A percentile compares a stretch with the other conserved stretches of the same genome.
phyloP scores from a whole-genome alignment of 2,797 vertebrate genomes.

The Xenopus petersii region DNA sequence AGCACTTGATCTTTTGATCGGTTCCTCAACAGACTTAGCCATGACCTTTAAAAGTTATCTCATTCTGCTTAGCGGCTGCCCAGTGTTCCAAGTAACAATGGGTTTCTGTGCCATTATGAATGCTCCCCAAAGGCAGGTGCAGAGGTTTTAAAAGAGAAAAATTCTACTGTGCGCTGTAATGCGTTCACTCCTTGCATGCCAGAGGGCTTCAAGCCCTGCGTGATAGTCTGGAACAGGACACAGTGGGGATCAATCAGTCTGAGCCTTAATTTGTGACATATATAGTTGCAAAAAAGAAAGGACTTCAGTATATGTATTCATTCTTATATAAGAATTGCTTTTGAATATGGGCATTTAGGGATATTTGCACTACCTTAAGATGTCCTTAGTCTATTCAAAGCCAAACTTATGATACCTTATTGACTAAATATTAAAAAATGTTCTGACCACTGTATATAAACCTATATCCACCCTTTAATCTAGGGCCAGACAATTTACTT shows the following conservation, averaged over 20 bases:
- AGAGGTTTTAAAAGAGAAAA: neutral
- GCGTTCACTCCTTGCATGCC: neutral
- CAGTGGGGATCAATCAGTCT: neutral
- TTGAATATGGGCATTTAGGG: too few relatives aligned
- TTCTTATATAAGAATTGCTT: too few relatives aligned
- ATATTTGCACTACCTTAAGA: too few relatives aligned
- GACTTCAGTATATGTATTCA: too few relatives aligned
- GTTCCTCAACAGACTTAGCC: constrained; percentile 31
- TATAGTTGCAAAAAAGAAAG: too few relatives aligned
- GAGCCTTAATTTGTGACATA: too few relatives aligned
- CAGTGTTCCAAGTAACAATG: neutral
- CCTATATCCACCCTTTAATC: too few relatives aligned
- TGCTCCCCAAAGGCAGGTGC: neutral
- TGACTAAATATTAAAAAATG: too few relatives aligned
- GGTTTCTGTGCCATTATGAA: constrained; percentile 19
- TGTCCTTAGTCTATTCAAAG: too few relatives aligned
- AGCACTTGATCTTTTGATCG: neutral
- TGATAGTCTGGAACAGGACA: neutral
- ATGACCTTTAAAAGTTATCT: constrained; percentile 4
- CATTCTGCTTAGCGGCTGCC: neutral
- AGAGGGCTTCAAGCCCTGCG: neutral
- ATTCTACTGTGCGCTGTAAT: neutral
- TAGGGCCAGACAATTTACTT: too few relatives aligned
- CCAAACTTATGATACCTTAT: too few relatives aligned
- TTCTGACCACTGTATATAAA: too few relatives aligned